Evolutionary conservation across 2,888 invertebrate genomes (phyloP), one percentile per base, ranked within the genome.

Genomic region (Parelbella ahira): DNA sequence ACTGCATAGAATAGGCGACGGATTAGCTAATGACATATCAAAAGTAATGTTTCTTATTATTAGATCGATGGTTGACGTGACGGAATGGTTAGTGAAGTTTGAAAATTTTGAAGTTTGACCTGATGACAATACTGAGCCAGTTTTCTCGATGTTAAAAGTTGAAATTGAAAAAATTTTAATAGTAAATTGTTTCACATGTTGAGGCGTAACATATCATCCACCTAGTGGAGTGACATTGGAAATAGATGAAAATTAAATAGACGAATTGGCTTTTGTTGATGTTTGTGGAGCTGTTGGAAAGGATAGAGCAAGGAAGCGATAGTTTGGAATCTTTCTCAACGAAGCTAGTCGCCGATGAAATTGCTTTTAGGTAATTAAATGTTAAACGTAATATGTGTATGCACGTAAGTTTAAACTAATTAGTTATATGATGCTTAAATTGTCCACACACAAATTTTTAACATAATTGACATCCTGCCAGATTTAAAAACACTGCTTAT

Each of bases 1-100:
- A 58, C 50, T 58, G 69, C 55, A 56, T 70, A 68, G 71, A 55
- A 56, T 63, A 65, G 60, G 63, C 56, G 68, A 64, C 59, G 76
- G 72, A 68, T 65, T 82, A 84, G 83, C 68, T 77, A 81, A 81
- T 86, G 68, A 87, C 87, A 87, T 87, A 87, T 87, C 87, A 87
- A 54, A 42, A 68, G 73, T 77, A 77, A 77, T 72, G 76, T 79
- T 83, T 81, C 63, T 65, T 62, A 77, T 74, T 74, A 72, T 64
- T 66, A 64, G 64, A 67, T 55, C 60, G 56, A 57, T 54, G 54
- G 50, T 54, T 57, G 63, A 49, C 42, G 60, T 50, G 47, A 48
- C 59, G 51, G 58, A 63, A 72, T 62, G 83, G 83, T 82, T 81
- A 84, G 68, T 66, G 66, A 62, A 54, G 51, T 49, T 42, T 42